phyloP scores from a whole-genome alignment of 2,797 vertebrate species.

The Fratercula arctica region DNA sequence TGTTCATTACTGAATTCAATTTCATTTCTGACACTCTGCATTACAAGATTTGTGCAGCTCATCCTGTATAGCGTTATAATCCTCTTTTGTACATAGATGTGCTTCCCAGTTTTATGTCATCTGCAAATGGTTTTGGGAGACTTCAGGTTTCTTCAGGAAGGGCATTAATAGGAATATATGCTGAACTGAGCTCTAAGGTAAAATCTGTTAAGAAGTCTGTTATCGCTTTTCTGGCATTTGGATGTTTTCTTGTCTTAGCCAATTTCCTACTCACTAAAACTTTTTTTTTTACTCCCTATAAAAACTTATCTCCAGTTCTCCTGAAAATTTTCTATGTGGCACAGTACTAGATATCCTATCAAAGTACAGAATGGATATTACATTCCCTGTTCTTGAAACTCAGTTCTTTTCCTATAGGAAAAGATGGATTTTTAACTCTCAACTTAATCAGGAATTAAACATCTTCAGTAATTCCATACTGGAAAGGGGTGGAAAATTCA shows the following conservation, averaged over 20 bases:
- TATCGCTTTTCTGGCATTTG: not conserved
- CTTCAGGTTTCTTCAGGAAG: not conserved
- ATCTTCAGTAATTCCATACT: not conserved
- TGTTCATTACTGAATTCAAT: constrained; percentile 5
- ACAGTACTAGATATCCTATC: not conserved
- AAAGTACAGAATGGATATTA: not conserved
- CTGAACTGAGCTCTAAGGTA: not conserved
- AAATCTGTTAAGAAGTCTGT: not conserved
- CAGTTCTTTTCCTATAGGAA: not conserved
- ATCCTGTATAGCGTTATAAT: not conserved
- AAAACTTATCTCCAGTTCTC: not conserved
- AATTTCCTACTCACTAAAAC: not conserved
- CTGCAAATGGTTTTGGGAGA: constrained; percentile 2
- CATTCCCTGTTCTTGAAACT: not conserved
- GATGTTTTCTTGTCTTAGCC: not conserved
- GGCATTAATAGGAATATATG: not conserved
- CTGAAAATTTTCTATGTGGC: not conserved
- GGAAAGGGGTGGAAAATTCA: not conserved
- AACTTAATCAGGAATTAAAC: not conserved
- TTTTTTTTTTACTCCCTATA: not conserved
- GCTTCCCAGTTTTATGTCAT: not conserved
- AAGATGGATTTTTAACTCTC: not conserved
- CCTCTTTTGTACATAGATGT: not conserved
- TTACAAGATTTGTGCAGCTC: constrained; percentile 37
- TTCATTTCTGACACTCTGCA: constrained; percentile 16